Evolutionary conservation across 2,113 vertebrate species (phyloP).

Genomic region (Gadus chalcogrammus): DNA sequence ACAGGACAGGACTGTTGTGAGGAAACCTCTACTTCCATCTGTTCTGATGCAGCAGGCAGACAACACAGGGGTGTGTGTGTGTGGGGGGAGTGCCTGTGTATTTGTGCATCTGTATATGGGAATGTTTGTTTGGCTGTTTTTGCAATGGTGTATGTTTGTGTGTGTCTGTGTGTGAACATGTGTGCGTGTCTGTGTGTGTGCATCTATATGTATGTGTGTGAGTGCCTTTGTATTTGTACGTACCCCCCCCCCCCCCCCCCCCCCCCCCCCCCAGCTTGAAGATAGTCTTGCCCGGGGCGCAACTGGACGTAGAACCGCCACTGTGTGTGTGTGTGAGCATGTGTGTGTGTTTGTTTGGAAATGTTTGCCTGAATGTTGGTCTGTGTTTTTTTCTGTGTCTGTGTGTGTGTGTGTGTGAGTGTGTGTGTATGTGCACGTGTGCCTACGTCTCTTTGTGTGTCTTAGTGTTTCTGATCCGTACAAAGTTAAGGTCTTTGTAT

Average conservation of each 20-base stretch:
- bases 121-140: constrained; percentile 8
- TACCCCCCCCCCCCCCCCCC: too few relatives aligned
- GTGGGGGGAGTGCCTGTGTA: constrained; percentile 5
- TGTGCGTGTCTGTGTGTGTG: not conserved
- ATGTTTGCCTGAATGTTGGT: not conserved
- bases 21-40: constrained; percentile 9
- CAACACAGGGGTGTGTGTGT: constrained; percentile 37
- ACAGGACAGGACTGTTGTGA: constrained; percentile 6
- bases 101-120: not conserved
- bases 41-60: constrained; percentile 28
- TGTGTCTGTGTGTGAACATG: not conserved
- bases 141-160: constrained; percentile 19
- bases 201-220: not conserved
- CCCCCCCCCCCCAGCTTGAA: too few relatives aligned
- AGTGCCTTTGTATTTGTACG: not conserved
- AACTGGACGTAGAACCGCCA: too few relatives aligned
- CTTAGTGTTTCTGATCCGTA: too few relatives aligned
- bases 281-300: too few relatives aligned
- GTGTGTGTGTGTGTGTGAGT: too few relatives aligned
- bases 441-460: too few relatives aligned
- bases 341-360: too few relatives aligned
- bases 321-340: too few relatives aligned
- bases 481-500: too few relatives aligned
- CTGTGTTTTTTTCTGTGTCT: too few relatives aligned
- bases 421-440: too few relatives aligned